Percentiles rank a stretch among this genome's conserved stretches.
Conservation (phyloP, 2,113 vertebrate species). For the Meleagris gallopavo region DNA sequence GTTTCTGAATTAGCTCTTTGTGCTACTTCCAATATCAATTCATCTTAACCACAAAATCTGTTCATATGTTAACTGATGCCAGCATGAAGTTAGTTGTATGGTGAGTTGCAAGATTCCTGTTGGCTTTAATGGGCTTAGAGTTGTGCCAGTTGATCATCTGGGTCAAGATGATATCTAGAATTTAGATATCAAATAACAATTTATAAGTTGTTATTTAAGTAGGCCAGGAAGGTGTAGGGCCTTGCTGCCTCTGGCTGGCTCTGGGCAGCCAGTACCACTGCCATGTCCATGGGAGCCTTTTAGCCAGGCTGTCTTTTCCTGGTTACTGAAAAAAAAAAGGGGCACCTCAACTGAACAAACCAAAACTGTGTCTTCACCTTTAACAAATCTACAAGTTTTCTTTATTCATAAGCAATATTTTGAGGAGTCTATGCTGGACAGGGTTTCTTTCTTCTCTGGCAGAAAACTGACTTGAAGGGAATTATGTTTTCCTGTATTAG, state of each 20-base stretch:
- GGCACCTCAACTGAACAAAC: not conserved
- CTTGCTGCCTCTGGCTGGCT: not conserved
- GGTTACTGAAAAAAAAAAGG: not conserved
- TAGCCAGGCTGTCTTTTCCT: not conserved
- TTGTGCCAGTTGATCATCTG: not conserved
- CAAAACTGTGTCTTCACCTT: not conserved
- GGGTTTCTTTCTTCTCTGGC: not conserved
- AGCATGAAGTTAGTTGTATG: not conserved
- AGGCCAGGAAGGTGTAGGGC: not conserved
- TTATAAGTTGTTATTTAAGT: not conserved
- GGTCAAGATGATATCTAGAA: not conserved
- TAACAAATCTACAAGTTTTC: not conserved
- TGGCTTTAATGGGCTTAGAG: not conserved
- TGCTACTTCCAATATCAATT: not conserved
- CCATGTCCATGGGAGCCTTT: not conserved
- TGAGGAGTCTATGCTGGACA: not conserved
- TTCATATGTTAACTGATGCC: not conserved
- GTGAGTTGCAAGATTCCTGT: not conserved
- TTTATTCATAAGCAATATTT: not conserved
- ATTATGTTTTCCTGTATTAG: not conserved
- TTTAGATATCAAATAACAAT: not conserved
- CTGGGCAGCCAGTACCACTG: not conserved
- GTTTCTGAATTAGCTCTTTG: not conserved
- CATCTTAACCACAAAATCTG: not conserved
- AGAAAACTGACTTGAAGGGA: not conserved